Evolutionary conservation across 1,140 invertebrate genomes (phyloP), one percentile per base, ranked within the genome.

Genomic region (Plectrocnemia conspersa): DNA sequence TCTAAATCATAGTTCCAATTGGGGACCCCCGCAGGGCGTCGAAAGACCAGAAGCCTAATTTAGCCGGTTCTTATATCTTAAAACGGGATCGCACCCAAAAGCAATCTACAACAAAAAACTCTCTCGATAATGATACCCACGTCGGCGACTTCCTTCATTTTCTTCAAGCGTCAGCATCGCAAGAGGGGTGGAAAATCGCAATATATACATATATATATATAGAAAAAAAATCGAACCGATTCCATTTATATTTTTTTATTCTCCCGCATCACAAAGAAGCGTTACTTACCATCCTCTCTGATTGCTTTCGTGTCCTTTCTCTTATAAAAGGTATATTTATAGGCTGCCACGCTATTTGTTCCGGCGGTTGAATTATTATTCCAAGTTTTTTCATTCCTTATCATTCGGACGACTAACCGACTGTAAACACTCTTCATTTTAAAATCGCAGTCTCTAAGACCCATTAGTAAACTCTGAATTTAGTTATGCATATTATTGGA

Each of bases 21-120:
- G n/a, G n/a, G n/a, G n/a, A n/a, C n/a, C n/a, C n/a, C n/a, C n/a
- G n/a, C n/a, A n/a, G n/a, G n/a, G n/a, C n/a, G n/a, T n/a, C n/a
- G n/a, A n/a, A n/a, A n/a, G n/a, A n/a, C n/a, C n/a, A n/a, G n/a
- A n/a, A n/a, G n/a, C n/a, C n/a, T n/a, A n/a, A n/a, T n/a, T n/a
- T n/a, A n/a, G n/a, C n/a, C n/a, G n/a, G n/a, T n/a, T n/a, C n/a
- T n/a, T n/a, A n/a, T n/a, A n/a, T n/a, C n/a, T n/a, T n/a, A n/a
- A 47, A 47, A 35, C 45, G 21, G 45, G 23, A 36, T 19, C 2
- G 13, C 7, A 19, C 44, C 46, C 46, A 22, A 50, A 50, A 50
- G 47, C 47, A 50, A 50, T 50, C 47, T 50, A 50, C 47, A 50
- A 50, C 47, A 50, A 50, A 50, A 50, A 50, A 50, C 32, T 50